phyloP scores from a whole-genome alignment of 2,113 vertebrate genomes.

The Takifugu bimaculatus region DNA sequence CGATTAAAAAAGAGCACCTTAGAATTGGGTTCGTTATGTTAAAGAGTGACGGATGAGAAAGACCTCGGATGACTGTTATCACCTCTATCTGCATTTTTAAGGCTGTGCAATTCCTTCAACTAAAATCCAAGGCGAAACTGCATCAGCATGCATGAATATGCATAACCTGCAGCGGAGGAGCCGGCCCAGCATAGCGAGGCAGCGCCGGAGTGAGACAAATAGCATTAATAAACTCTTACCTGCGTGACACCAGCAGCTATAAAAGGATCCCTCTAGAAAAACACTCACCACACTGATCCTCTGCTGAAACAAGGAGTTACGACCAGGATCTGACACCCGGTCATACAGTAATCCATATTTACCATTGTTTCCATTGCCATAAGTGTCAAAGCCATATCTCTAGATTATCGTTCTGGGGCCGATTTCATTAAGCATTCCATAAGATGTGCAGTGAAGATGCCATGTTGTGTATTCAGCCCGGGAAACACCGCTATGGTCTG shows the following conservation, averaged over 20 bases:
- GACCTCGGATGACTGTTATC: too few species aligned
- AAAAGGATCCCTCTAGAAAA: neutral
- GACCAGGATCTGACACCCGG: slow-evolving; percentile 1
- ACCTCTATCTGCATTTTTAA: neutral
- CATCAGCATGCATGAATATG: slow-evolving; percentile 66
- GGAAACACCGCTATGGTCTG: neutral
- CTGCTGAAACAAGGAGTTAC: neutral
- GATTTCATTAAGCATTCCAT: slow-evolving; percentile 15
- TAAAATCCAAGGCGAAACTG: slow-evolving; percentile 4
- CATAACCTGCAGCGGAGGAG: slow-evolving; percentile 25
- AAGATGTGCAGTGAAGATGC: slow-evolving; percentile 3
- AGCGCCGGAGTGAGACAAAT: slow-evolving; percentile 22
- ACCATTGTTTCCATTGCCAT: neutral
- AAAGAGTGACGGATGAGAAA: too few species aligned
- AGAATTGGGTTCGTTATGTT: neutral
- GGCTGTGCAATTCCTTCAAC: neutral
- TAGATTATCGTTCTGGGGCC: slow-evolving; percentile 23
- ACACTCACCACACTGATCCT: slow-evolving; percentile 20
- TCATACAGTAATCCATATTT: slow-evolving; percentile 21
- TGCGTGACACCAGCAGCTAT: slow-evolving; percentile 11
- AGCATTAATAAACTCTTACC: slow-evolving; percentile 28
- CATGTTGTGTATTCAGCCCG: slow-evolving; percentile 3
- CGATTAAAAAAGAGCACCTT: neutral
- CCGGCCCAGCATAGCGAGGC: neutral
- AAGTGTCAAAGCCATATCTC: slow-evolving; percentile 6